phyloP scores from a whole-genome alignment of 2,113 vertebrate species.

The Eira barbara region DNA sequence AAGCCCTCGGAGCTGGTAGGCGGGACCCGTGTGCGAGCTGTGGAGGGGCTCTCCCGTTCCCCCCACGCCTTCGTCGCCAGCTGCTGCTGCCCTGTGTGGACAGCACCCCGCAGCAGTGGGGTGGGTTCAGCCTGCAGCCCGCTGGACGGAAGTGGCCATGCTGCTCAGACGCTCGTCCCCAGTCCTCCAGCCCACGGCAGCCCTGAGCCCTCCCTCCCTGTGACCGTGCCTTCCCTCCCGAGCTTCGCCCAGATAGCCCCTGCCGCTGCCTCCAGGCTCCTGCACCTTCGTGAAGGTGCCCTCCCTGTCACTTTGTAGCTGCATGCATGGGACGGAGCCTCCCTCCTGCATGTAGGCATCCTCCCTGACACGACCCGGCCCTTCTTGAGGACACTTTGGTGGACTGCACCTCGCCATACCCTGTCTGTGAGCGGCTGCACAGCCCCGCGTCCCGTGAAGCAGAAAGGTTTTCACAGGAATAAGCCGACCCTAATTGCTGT shows the following conservation, averaged over 20 bases:
- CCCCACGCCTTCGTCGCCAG: background rate
- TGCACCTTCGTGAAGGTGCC: too few relatives aligned
- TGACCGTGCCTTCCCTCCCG: too few relatives aligned
- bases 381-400: fast-evolving
- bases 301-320: background rate
- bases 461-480: background rate
- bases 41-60: background rate
- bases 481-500: conserved; percentile 42
- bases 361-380: fast-evolving
- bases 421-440: fast-evolving
- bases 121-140: background rate
- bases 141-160: background rate
- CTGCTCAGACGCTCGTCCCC: background rate
- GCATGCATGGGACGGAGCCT: fast-evolving
- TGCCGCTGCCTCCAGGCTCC: too few relatives aligned
- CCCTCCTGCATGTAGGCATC: fast-evolving
- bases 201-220: fast-evolving
- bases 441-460: background rate
- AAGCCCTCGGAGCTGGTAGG: background rate
- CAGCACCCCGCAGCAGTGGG: background rate
- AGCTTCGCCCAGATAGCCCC: too few relatives aligned
- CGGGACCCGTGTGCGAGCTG: background rate
- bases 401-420: fast-evolving
- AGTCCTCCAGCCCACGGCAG: background rate
- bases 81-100: background rate